Evolutionary conservation across 23 tunicate species (phyloP), one percentile per base, ranked within the genome.

Genomic region (Halocynthia aurantium): DNA sequence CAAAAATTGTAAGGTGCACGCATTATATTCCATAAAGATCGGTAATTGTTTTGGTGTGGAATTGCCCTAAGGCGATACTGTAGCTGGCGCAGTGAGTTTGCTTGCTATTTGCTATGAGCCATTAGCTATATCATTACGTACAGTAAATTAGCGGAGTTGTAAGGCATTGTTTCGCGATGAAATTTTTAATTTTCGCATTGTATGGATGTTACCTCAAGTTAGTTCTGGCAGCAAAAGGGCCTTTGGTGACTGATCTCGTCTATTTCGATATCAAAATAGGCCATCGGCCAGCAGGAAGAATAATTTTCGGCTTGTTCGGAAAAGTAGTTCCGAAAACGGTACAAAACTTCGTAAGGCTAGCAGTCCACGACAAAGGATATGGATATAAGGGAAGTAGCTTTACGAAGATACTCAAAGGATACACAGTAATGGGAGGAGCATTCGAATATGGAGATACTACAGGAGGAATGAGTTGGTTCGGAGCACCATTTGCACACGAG

Each of bases 291-390:
- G 78, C 63, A 19, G 78, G 78, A 74, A 53, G 78, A 18, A 74
- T 74, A 51, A 18, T 74, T 10, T 74, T 74, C 53, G 78, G 78
- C 2, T 53, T 74, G 9, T 74, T 74, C 57, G 78, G 78, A 0
- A 74, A 55, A 53, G 78, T 74, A 8, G 78, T 74, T 54, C 78
- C 78, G 21, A 74, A 53, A n/a, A 74, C 78, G 10, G 68, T 53
- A 13, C 64, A 74, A 55, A 74, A 74, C 6, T 74, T 74, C 56
- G 17, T 74, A 10, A 62, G 78, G 5, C 56, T 74, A 53, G 78
- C 78, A 8, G 78, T 74, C 15, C 67, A 74, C 21, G 78, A 74
- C 62, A 74, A 74, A 54, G 78, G 78, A 1, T 74, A 51, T 64
- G 78, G 78, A 21, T 74, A 74, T 56, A 74, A 22, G 12, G 78